Evolutionary conservation across 2,113 vertebrate genomes (phyloP).

Genomic region (Callipepla californica): DNA sequence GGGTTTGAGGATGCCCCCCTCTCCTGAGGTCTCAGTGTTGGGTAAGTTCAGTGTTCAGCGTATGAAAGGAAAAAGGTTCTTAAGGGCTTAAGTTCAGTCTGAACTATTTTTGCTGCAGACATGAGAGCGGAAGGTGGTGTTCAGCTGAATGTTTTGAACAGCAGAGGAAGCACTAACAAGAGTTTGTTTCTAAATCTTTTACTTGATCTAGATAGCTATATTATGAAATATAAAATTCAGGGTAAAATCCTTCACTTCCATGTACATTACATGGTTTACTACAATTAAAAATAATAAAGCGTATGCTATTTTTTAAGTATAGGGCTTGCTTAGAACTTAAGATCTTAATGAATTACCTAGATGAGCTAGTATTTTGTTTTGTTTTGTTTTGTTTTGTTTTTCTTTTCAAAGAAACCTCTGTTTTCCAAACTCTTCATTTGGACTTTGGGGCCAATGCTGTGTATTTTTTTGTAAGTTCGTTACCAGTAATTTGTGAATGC

Average conservation of each 20-base stretch:
- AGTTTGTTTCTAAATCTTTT: conserved; percentile 47
- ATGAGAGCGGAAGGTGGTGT: not conserved
- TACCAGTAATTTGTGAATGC: conserved; percentile 67
- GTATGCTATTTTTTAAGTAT: conserved; percentile 56
- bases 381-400: too few relatives aligned
- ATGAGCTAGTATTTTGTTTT: conserved; percentile 29
- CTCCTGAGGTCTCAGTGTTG: not conserved
- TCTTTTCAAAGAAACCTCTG: conserved; percentile 37
- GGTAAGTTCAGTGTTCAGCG: conserved; percentile 11
- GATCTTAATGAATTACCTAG: conserved; percentile 22
- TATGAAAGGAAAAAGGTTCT: conserved; percentile 55
- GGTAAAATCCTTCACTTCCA: conserved; percentile 77
- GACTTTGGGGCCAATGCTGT: conserved; percentile 52
- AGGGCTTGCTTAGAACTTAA: conserved; percentile 66
- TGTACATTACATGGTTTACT: conserved; percentile 78
- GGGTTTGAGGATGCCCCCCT: not conserved
- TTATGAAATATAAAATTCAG: conserved; percentile 71
- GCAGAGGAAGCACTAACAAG: conserved; percentile 48
- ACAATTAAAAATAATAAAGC: conserved; percentile 30
- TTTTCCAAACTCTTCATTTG: conserved; percentile 41
- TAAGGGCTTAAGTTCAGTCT: conserved; percentile 75
- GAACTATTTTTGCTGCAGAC: conserved; percentile 67
- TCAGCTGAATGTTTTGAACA: not conserved
- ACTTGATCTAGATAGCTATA: conserved; percentile 58
- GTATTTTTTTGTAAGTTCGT: conserved; percentile 48